These are phyloP conservation scores for Neelides folsomi DNA, from an alignment of 2,888 invertebrate species.

Conservation along the genomic window DNA sequence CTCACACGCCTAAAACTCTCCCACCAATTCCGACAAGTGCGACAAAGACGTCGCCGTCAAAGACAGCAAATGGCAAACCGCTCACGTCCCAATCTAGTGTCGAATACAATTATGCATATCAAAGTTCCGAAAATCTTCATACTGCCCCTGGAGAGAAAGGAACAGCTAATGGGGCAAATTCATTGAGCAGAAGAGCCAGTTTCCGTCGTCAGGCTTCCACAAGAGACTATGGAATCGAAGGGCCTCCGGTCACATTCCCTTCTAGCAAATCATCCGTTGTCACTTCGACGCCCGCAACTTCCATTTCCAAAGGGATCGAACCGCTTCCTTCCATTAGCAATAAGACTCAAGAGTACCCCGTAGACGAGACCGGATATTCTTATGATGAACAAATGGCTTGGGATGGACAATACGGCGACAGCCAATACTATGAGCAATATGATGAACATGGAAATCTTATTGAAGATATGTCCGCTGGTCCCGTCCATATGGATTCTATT, in stretches of 20 bases:
- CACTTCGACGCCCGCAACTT: not conserved
- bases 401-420: not conserved
- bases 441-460: constrained; percentile 9
- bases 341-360: too few species aligned
- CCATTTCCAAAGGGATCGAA: not conserved
- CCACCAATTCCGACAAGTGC: constrained; percentile 13
- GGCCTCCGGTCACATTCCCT: constrained; percentile 1
- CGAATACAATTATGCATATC: constrained; percentile 57
- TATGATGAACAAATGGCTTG: not conserved
- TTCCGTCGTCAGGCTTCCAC: constrained; percentile 32
- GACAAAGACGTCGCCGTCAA: constrained; percentile 21
- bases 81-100: constrained; percentile 41
- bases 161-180: constrained; percentile 14
- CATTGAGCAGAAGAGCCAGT: constrained; percentile 28
- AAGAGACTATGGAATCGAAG: constrained; percentile 25
- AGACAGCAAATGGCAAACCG: constrained; percentile 15
- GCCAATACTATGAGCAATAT: constrained; percentile 6
- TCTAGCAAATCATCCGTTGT: not conserved
- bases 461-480: constrained; percentile 14
- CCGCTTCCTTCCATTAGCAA: too few species aligned
- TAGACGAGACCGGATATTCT: not conserved
- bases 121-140: constrained; percentile 50
- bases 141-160: constrained; percentile 11
- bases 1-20: constrained; percentile 10
- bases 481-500: constrained; percentile 32